Evolutionary conservation across 2,888 invertebrate genomes (phyloP).

Genomic region (Ophioninae sp.): DNA sequence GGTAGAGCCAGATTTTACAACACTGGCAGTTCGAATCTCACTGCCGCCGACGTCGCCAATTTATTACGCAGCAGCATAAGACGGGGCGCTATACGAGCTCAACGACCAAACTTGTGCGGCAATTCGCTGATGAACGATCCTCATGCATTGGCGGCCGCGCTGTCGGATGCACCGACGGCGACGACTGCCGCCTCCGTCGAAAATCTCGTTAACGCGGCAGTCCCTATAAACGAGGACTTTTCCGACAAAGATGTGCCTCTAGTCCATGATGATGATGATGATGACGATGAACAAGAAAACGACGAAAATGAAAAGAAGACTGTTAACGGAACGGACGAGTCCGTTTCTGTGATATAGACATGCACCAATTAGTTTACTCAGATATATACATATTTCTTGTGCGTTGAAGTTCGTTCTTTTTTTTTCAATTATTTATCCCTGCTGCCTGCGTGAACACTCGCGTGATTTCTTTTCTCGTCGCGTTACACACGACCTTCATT

Average conservation of each 20-base stretch:
- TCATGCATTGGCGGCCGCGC: constrained; percentile 1
- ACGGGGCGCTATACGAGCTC: constrained; percentile 79
- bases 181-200: constrained; percentile 75
- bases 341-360: constrained; percentile 80
- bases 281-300: constrained; percentile 16
- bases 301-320: constrained; percentile 76
- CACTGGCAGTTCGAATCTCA: constrained; percentile 79
- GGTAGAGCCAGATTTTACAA: constrained; percentile 62
- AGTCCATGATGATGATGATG: constrained; percentile 67
- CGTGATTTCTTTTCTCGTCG: background rate
- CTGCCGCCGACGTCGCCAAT: constrained; percentile 84
- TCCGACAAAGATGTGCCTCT: constrained; percentile 74
- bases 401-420: constrained; percentile 34
- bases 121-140: constrained; percentile 58
- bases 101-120: constrained; percentile 74
- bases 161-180: constrained; percentile 36
- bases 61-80: constrained; percentile 84
- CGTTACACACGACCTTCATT: background rate
- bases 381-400: constrained; percentile 17
- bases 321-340: constrained; percentile 76
- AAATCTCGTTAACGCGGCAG: constrained; percentile 79
- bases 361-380: constrained; percentile 56
- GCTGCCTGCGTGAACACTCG: constrained; percentile 14
- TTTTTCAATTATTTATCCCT: constrained; percentile 53
- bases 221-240: constrained; percentile 78